Evolutionary conservation across 2,113 vertebrate species (phyloP), one percentile per base, ranked within the genome.

Genomic region (Paedocypris sp.): DNA sequence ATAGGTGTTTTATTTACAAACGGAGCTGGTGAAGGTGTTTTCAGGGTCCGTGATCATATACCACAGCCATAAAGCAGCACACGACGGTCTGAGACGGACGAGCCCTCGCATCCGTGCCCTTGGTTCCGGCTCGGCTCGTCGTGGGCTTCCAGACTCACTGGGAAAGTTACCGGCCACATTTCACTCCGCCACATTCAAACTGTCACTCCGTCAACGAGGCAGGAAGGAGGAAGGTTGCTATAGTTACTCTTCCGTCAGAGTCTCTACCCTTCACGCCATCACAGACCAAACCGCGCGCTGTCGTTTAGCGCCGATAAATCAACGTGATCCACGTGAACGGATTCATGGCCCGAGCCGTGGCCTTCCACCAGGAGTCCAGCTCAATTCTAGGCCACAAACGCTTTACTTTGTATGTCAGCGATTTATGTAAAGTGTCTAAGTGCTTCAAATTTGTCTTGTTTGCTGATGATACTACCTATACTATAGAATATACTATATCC

Each of bases 151-250:
- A 33, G 51, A 45, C 23, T 51, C 46, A 51, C 39, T 50, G 36
- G 15, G 19, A 57, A 60, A 62, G 50, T 45, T 56, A 18, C 4
- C 50, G 45, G 45, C 45, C 35, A 61, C 64, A 59, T 70, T 70
- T 70, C 43, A 54, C 57, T 65, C 43, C 54, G 49, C 48, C 52
- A 59, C 49, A 65, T 65, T 70, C 56, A 61, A 70, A 43, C 49
- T 8, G 33, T 41, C 41, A 56, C 62, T 49, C 22, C 39, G 54
- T 64, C 56, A 69, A 53, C 32, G 35, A 18, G 48, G 61, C 54
- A 64, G n/a, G n/a, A 50, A 53, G 25, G 20, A 48, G 15, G 33
- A 53, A 60, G 50, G 43, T 70, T 60, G 56, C 57, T 48, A 65
- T 65, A 65, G 56, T 56, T 57, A 65, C 61, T 49, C 43, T 22